Conservation (phyloP, 1,140 invertebrate species). For the Phthorimaea operculella region DNA sequence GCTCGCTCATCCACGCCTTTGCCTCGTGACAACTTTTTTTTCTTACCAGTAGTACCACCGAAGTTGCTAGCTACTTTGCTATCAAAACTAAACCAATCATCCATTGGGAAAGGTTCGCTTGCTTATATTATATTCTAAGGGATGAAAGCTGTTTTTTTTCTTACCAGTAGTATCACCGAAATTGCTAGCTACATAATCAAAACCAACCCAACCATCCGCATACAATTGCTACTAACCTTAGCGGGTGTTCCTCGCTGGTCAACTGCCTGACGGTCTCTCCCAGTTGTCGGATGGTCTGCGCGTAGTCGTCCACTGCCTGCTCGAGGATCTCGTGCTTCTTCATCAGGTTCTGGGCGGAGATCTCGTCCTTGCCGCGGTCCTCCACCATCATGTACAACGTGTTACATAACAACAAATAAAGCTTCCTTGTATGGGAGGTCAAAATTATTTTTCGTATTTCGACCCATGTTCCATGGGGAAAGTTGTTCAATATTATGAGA, state of each 20-base stretch:
- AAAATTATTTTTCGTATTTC: no score
- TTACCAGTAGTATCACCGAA: no score
- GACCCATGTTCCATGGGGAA: no score
- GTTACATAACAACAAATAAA: no score
- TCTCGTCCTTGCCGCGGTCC: slow-evolving; percentile 98
- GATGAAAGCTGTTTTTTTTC: not conserved
- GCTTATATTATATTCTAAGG: slow-evolving; percentile 75
- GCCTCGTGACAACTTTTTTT: slow-evolving; percentile 98
- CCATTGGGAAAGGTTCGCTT: slow-evolving; percentile 72
- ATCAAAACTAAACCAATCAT: slow-evolving; percentile 99
- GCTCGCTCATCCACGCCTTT: slow-evolving; percentile 99
- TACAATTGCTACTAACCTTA: slow-evolving; percentile 31
- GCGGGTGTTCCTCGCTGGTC: slow-evolving; percentile 86
- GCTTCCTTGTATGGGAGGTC: no score
- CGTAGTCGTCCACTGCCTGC: slow-evolving; percentile 96
- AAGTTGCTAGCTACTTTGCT: no score
- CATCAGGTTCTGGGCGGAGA: slow-evolving; percentile 97
- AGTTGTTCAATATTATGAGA: no score
- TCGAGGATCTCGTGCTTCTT: slow-evolving; percentile 99
- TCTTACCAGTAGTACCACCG: no score
- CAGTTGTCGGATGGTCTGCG: slow-evolving; percentile 94
- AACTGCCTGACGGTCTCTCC: slow-evolving; percentile 94
- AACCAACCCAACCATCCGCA: no score
- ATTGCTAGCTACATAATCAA: no score
- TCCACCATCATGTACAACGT: slow-evolving; percentile 99